Conservation (phyloP, 2,888 invertebrate genomes). For the Platycnemis pennipes region DNA sequence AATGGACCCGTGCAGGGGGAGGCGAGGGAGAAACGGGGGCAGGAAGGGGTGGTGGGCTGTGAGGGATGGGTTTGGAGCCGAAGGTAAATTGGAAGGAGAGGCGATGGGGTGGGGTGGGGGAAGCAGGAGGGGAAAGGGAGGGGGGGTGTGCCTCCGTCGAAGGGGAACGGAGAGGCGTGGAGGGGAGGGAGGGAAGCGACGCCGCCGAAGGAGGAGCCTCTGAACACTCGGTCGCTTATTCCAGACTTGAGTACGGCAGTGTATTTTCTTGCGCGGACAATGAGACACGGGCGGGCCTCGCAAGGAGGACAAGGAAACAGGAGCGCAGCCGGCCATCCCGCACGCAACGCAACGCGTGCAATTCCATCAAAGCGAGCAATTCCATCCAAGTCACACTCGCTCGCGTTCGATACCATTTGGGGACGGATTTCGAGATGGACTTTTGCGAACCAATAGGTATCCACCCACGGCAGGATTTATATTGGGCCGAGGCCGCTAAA, state of each 20-base stretch:
- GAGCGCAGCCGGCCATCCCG: too few species aligned
- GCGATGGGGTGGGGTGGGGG: not conserved
- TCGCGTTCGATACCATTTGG: not conserved
- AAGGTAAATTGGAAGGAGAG: constrained; percentile 16
- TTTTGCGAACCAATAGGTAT: not conserved
- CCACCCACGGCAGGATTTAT: not conserved
- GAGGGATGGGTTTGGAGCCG: constrained; percentile 23
- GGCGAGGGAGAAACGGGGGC: not conserved
- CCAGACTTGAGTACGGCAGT: constrained; percentile 4
- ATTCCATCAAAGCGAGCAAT: not conserved
- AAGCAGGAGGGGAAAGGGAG: not conserved
- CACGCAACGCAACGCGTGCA: too few species aligned
- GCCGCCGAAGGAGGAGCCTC: not conserved
- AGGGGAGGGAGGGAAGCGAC: not conserved
- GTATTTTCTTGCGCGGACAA: constrained; percentile 42
- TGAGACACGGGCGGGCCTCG: not conserved
- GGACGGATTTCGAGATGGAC: not conserved
- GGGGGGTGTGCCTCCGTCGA: too few species aligned
- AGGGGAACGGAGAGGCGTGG: too few species aligned
- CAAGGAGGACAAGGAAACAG: not conserved
- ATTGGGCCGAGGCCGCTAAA: too few species aligned
- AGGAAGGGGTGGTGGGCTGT: not conserved
- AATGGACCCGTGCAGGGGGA: not conserved
- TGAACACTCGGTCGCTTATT: not conserved
- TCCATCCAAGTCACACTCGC: not conserved